These are phyloP conservation scores for Rhizoglyphus robini DNA, from an alignment of 1,140 invertebrate genomes.

Conservation along the genomic window DNA sequence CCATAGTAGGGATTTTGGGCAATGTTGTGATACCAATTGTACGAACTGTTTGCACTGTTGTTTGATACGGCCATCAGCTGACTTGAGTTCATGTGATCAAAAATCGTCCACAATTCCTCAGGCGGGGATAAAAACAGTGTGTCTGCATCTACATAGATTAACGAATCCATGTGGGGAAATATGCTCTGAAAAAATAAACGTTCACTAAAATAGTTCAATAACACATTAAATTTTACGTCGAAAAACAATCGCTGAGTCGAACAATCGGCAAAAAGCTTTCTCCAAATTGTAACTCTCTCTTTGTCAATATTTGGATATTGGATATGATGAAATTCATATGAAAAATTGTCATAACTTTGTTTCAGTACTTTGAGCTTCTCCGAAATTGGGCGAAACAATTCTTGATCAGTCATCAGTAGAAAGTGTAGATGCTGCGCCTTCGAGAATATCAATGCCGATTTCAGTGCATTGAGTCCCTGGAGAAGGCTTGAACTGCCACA, in stretches of 20 bases:
- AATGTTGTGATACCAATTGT: conserved; percentile 91
- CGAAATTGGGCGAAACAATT: no score
- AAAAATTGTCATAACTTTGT: no score
- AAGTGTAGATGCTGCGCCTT: conserved; percentile 46
- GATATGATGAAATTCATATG: no score
- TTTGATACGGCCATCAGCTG: conserved; percentile 74
- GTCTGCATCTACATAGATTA: conserved; percentile 88
- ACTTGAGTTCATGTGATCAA: conserved; percentile 63
- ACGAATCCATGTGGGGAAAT: conserved; percentile 59
- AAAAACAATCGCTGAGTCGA: conserved; percentile 78
- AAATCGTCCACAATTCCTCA: conserved; percentile 65
- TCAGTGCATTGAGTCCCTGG: conserved; percentile 61
- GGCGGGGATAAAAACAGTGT: conserved; percentile 68
- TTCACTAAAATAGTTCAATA: no score
- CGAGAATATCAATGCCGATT: conserved; percentile 65
- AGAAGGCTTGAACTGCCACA: conserved; percentile 32
- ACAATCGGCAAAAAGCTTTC: conserved; percentile 80
- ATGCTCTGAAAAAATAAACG: no score
- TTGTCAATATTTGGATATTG: conserved; percentile 57
- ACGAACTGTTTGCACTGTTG: conserved; percentile 76
- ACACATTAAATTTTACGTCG: no score
- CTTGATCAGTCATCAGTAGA: conserved; percentile 61
- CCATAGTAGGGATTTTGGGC: conserved; percentile 87
- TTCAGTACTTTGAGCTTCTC: no score
- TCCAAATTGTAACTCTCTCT: conserved; percentile 57